Percentiles rank a stretch among this genome's conserved stretches.
Evolutionary conservation across 2,113 vertebrate species (phyloP).

Genomic region (Myodes glareolus): DNA sequence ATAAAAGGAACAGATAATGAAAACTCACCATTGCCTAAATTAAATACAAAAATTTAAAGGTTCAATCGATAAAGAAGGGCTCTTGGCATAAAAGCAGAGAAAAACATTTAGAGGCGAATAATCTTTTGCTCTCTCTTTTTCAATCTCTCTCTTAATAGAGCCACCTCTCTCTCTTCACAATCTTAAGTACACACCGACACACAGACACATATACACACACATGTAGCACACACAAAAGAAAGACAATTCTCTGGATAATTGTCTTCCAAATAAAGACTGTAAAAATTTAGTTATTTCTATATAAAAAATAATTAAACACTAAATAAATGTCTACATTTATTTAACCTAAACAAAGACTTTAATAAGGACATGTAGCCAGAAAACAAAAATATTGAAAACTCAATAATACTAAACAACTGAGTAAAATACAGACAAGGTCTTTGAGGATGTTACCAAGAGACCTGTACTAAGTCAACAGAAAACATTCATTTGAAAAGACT

Average conservation of each 20-base stretch:
- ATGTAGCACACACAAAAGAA: not conserved
- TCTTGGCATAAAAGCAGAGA: not conserved
- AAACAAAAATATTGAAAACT: not conserved
- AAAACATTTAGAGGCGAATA: not conserved
- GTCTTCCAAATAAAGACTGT: not conserved
- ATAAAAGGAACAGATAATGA: too few species aligned
- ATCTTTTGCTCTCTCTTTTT: not conserved
- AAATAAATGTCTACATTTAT: not conserved
- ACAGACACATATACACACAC: too few species aligned
- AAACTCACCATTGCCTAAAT: not conserved
- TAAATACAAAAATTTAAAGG: not conserved
- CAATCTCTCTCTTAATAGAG: not conserved
- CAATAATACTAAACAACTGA: not conserved
- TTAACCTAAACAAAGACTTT: not conserved
- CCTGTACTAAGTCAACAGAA: not conserved
- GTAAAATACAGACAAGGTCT: not conserved
- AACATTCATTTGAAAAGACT: not conserved
- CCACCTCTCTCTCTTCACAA: not conserved
- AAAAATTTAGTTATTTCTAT: not conserved
- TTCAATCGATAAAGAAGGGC: not conserved
- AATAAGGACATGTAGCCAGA: not conserved
- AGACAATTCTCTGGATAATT: not conserved
- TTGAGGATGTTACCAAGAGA: not conserved
- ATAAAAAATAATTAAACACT: not conserved
- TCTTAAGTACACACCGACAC: not conserved